Conservation (phyloP, 2,797 vertebrate species). For the Lagocephalus sceleratus region DNA sequence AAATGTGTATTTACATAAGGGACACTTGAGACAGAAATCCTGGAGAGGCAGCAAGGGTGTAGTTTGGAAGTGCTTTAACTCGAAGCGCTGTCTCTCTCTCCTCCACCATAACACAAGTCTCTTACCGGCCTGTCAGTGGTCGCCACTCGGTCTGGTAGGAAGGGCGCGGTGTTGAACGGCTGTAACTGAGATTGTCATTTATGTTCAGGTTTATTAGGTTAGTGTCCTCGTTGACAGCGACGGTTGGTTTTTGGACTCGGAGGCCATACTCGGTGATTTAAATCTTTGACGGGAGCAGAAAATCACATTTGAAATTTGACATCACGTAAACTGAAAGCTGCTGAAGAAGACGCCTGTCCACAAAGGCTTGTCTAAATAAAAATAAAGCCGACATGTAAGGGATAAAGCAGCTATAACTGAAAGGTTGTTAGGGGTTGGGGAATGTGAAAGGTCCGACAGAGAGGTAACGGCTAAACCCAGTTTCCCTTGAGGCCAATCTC, state of each 20-base stretch:
- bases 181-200: slow-evolving; percentile 8
- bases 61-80: slow-evolving; percentile 38
- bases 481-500: no score
- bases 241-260: slow-evolving; percentile 1
- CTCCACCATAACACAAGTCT: slow-evolving; percentile 25
- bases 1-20: slow-evolving; percentile 51
- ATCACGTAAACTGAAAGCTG: no score
- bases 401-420: no score
- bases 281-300: neutral
- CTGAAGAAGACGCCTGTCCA: no score
- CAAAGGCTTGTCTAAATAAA: no score
- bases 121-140: slow-evolving; percentile 2
- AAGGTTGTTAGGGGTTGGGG: no score
- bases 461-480: no score
- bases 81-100: slow-evolving; percentile 29
- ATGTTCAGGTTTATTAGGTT: slow-evolving; percentile 20
- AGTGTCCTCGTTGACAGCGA: slow-evolving; percentile 20
- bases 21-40: slow-evolving; percentile 48
- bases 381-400: no score
- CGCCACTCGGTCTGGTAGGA: neutral
- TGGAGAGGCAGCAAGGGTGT: slow-evolving; percentile 37
- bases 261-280: neutral
- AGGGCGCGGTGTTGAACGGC: neutral
- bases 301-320: neutral
- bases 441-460: no score